Percentiles rank a stretch among this genome's conserved stretches.
Conservation (phyloP, 2,113 vertebrate species). For the Stigmatopora argus region DNA sequence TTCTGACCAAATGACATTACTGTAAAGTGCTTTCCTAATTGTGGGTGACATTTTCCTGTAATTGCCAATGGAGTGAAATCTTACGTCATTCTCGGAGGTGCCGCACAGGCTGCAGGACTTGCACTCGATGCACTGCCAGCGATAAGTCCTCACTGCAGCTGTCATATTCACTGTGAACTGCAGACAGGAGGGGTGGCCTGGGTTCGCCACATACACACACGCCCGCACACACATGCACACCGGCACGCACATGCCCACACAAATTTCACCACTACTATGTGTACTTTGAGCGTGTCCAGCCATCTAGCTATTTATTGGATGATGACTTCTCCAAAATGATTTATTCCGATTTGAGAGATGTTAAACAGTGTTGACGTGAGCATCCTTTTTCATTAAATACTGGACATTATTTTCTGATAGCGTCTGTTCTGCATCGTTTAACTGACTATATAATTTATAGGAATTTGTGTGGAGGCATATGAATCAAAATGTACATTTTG, state of each 20-base stretch:
- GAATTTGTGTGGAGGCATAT: neutral
- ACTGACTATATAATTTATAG: neutral
- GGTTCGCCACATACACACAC: slow-evolving; percentile 33
- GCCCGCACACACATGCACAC: slow-evolving; percentile 30
- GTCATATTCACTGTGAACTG: slow-evolving; percentile 96
- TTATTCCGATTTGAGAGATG: neutral
- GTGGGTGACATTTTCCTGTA: neutral
- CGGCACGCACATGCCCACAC: slow-evolving; percentile 35
- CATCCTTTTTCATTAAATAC: neutral
- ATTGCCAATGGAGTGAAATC: slow-evolving; percentile 42
- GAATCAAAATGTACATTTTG: neutral
- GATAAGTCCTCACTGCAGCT: slow-evolving; percentile 87
- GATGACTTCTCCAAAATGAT: slow-evolving; percentile 5
- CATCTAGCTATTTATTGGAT: slow-evolving; percentile 10
- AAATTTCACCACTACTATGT: slow-evolving; percentile 39
- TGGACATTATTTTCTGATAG: neutral
- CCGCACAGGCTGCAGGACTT: slow-evolving; percentile 93
- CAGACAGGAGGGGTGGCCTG: slow-evolving; percentile 91
- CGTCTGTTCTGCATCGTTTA: neutral
- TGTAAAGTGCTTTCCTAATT: slow-evolving; percentile 1
- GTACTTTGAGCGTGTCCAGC: slow-evolving; percentile 30
- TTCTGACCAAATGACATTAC: neutral
- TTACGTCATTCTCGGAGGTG: slow-evolving; percentile 90
- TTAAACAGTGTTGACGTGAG: neutral
- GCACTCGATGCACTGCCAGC: slow-evolving; percentile 96